A percentile compares a stretch with the other conserved stretches of the same genome.
These are phyloP conservation scores for Lucifuga dentata DNA, from an alignment of 2,113 vertebrate species.

Conservation along the genomic window DNA sequence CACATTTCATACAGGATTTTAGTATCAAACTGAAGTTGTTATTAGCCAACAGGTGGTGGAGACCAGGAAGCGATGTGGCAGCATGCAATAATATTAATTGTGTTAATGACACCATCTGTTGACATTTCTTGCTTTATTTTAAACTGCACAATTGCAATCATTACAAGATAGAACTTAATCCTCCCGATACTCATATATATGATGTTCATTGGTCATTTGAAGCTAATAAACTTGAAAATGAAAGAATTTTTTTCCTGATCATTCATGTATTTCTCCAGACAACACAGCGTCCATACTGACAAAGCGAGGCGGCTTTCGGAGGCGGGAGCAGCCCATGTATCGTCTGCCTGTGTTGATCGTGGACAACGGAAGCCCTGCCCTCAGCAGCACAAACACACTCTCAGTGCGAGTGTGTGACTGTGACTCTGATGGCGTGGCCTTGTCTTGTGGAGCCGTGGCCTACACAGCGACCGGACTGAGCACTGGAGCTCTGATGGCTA, in stretches of 20 bases:
- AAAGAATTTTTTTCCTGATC: not conserved
- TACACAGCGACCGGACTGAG: slow-evolving; percentile 92
- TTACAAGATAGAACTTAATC: slow-evolving; percentile 1
- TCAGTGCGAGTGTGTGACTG: slow-evolving; percentile 95
- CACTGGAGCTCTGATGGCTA: slow-evolving; percentile 93
- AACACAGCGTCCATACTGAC: slow-evolving; percentile 94
- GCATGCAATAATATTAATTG: slow-evolving; percentile 62
- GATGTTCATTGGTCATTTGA: slow-evolving; percentile 23
- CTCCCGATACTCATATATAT: slow-evolving; percentile 19
- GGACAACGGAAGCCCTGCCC: slow-evolving; percentile 92
- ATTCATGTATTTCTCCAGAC: slow-evolving; percentile 80
- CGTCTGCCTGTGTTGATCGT: slow-evolving; percentile 92
- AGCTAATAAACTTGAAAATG: slow-evolving; percentile 5
- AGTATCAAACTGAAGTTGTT: slow-evolving; percentile 54
- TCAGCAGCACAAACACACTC: slow-evolving; percentile 97
- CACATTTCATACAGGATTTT: slow-evolving; percentile 31
- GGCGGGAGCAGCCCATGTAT: slow-evolving; percentile 91
- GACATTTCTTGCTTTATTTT: slow-evolving; percentile 41
- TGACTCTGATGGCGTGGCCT: slow-evolving; percentile 86
- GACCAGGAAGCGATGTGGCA: slow-evolving; percentile 47
- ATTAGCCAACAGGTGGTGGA: slow-evolving; percentile 73
- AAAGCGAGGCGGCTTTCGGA: slow-evolving; percentile 88
- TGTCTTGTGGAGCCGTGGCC: slow-evolving; percentile 93
- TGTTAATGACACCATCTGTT: slow-evolving; percentile 75
- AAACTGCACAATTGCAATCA: slow-evolving; percentile 19